Evolutionary conservation across 1,140 invertebrate species (phyloP).

Genomic region (Habropoda laboriosa): DNA sequence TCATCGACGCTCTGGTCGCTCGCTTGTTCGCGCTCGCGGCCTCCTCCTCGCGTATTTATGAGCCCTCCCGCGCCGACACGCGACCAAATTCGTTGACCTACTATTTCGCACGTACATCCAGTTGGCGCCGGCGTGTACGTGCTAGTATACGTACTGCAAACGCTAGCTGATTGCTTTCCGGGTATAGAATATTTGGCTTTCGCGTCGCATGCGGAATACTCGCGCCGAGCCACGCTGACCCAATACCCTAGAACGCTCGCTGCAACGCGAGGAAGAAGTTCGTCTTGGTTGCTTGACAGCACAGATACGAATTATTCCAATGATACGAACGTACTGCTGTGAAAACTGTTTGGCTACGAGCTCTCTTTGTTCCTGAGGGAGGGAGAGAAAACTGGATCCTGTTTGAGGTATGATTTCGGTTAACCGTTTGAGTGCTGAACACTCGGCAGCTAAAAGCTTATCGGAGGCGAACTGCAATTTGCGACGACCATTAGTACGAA

Average conservation of each 20-base stretch:
- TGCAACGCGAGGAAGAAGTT: neutral
- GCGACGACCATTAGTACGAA: too few relatives aligned
- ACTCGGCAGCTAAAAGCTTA: too few relatives aligned
- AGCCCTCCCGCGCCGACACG: slow-evolving; percentile 11
- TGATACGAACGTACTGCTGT: too few relatives aligned
- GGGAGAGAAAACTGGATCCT: too few relatives aligned
- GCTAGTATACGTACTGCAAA: neutral
- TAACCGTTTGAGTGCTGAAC: too few relatives aligned
- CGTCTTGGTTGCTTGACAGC: neutral
- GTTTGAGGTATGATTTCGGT: too few relatives aligned
- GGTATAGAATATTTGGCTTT: slow-evolving; percentile 11
- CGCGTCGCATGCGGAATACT: slow-evolving; percentile 10
- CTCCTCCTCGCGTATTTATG: slow-evolving; percentile 35
- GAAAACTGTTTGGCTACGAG: neutral
- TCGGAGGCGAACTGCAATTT: too few relatives aligned
- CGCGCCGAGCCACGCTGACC: slow-evolving; percentile 9
- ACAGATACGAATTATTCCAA: neutral
- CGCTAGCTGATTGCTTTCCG: slow-evolving; percentile 31
- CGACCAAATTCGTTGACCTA: slow-evolving; percentile 52
- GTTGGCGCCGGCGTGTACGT: neutral
- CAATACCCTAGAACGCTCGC: neutral
- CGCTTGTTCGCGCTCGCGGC: neutral
- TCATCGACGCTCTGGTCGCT: slow-evolving; percentile 20
- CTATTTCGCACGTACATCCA: slow-evolving; percentile 34
- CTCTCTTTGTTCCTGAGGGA: too few relatives aligned